These are phyloP conservation scores for Takifugu flavidus DNA, from an alignment of 2,113 vertebrate genomes.

Conservation along the genomic window DNA sequence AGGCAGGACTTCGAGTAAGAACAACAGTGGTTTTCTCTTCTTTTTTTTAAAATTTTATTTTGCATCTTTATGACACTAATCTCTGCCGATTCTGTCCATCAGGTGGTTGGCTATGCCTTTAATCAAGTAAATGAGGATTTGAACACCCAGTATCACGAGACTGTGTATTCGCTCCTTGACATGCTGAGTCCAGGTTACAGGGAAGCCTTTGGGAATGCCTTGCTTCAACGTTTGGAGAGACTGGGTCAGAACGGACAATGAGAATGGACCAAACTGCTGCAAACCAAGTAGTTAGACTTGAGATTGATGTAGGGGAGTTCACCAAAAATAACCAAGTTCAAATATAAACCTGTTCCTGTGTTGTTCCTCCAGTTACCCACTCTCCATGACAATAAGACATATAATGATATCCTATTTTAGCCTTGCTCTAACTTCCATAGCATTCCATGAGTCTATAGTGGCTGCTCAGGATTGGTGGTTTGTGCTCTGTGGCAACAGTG, in stretches of 20 bases:
- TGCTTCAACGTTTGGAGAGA: slow-evolving; percentile 90
- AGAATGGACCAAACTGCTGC: slow-evolving; percentile 42
- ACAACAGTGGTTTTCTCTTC: background rate
- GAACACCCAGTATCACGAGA: slow-evolving; percentile 89
- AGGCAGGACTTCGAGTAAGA: slow-evolving; percentile 90
- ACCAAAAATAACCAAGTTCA: slow-evolving; percentile 31
- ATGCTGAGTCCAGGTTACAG: slow-evolving; percentile 93
- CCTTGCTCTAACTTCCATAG: slow-evolving; percentile 34
- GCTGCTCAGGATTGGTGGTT: slow-evolving; percentile 26
- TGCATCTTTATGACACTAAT: background rate
- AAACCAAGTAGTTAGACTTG: background rate
- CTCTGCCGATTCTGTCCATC: slow-evolving; percentile 7
- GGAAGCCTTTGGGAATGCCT: slow-evolving; percentile 92
- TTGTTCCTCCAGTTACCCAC: slow-evolving; percentile 24
- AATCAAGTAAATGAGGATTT: slow-evolving; percentile 85
- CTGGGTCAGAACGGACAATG: slow-evolving; percentile 85
- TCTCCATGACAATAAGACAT: slow-evolving; percentile 20
- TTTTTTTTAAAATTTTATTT: background rate
- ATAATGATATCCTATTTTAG: background rate
- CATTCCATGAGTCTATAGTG: slow-evolving; percentile 37
- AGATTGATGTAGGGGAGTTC: slow-evolving; percentile 24
- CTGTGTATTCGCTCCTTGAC: slow-evolving; percentile 94
- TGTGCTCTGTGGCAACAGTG: slow-evolving; percentile 22
- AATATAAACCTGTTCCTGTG: slow-evolving; percentile 15
- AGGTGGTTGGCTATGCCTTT: slow-evolving; percentile 92